These are phyloP conservation scores for Ovis canadensis DNA, from an alignment of 2,113 vertebrate genomes.

Conservation along the genomic window DNA sequence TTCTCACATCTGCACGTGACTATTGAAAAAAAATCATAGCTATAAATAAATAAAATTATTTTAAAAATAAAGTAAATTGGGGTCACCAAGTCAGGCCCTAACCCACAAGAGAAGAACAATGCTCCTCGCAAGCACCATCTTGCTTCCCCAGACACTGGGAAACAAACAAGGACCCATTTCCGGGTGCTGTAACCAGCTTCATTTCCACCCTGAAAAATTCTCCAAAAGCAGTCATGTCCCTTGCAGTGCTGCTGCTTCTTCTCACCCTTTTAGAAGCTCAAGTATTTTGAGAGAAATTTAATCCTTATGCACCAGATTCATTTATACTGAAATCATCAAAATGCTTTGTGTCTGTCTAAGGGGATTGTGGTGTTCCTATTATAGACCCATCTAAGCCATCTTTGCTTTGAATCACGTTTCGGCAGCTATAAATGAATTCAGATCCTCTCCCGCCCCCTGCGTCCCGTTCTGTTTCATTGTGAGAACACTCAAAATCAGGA, in stretches of 20 bases:
- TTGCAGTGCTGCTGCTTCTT: accelerated
- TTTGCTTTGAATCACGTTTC: not conserved
- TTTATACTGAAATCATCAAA: conserved; percentile 8
- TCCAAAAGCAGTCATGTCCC: not conserved
- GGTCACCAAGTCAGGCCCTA: not conserved
- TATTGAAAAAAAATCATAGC: not conserved
- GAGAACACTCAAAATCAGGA: not conserved
- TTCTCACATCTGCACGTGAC: not conserved
- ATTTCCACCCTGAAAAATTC: not conserved
- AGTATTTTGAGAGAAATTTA: not conserved
- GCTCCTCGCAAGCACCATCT: accelerated
- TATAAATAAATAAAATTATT: not conserved
- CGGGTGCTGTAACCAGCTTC: not conserved
- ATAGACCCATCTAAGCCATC: not conserved
- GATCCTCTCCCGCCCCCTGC: accelerated
- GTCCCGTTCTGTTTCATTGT: accelerated
- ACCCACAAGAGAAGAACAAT: not conserved
- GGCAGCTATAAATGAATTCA: not conserved
- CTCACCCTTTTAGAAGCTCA: not conserved
- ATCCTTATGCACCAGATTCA: conserved; percentile 22
- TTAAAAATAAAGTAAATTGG: not conserved
- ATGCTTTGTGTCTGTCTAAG: not conserved
- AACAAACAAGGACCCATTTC: accelerated
- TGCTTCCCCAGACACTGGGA: accelerated
- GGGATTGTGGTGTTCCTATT: not conserved